phyloP scores from a whole-genome alignment of 1,140 invertebrate genomes.

The Euura lappo region DNA sequence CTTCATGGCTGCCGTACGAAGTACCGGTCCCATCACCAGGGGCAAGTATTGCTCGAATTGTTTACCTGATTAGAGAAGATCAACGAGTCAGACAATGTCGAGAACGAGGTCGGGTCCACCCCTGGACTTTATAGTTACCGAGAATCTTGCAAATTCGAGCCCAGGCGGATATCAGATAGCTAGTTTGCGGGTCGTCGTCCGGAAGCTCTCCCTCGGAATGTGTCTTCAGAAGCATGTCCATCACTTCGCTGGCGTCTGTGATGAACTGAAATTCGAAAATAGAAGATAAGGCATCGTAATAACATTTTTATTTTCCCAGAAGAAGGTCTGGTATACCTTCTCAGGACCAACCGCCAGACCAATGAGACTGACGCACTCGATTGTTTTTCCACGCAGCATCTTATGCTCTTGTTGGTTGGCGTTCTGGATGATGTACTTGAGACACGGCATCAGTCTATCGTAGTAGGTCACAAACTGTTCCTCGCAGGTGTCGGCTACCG shows the following conservation, averaged over 20 bases:
- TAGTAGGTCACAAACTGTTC: slow-evolving; percentile 91
- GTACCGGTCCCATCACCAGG: slow-evolving; percentile 95
- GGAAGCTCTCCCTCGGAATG: slow-evolving; percentile 84
- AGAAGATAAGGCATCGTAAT: neutral
- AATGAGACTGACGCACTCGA: slow-evolving; percentile 98
- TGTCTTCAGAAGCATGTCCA: slow-evolving; percentile 93
- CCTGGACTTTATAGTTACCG: slow-evolving; percentile 59
- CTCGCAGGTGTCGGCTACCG: slow-evolving; percentile 98
- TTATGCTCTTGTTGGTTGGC: slow-evolving; percentile 87
- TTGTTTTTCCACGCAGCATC: slow-evolving; percentile 92
- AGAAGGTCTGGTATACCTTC: slow-evolving; percentile 64
- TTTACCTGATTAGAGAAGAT: slow-evolving; percentile 65
- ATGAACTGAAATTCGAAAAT: slow-evolving; percentile 71
- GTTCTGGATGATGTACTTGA: slow-evolving; percentile 98
- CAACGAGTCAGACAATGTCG: slow-evolving; percentile 7
- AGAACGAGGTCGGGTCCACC: too few species aligned
- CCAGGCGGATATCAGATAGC: slow-evolving; percentile 99
- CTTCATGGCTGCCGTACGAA: slow-evolving; percentile 94
- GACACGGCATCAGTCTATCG: slow-evolving; percentile 89
- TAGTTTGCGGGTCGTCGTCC: slow-evolving; percentile 97
- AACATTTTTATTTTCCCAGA: neutral
- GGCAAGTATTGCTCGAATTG: slow-evolving; percentile 97
- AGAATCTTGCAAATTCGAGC: slow-evolving; percentile 98
- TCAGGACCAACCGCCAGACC: slow-evolving; percentile 96
- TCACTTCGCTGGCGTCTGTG: slow-evolving; percentile 92